Evolutionary conservation across 1,140 invertebrate species (phyloP).

Genomic region (Zaprionus capensis): DNA sequence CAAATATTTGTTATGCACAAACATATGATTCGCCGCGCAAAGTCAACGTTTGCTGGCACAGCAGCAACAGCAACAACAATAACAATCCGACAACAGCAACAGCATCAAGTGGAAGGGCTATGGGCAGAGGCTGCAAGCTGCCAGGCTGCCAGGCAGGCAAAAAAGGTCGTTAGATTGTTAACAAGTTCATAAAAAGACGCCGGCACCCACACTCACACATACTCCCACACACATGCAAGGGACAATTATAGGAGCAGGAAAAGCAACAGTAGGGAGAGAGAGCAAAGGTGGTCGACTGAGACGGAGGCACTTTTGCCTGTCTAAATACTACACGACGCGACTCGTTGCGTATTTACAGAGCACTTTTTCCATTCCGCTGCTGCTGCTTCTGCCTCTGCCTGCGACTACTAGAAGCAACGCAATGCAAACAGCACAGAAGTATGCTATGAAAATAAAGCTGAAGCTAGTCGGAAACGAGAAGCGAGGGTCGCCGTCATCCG

Average conservation of each 20-base stretch:
- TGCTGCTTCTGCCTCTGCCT: conserved; percentile 22
- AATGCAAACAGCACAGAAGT: conserved; percentile 43
- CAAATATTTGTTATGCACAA: conserved; percentile 74
- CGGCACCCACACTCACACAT: conserved; percentile 33
- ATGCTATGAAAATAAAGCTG: conserved; percentile 41
- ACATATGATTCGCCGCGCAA: conserved; percentile 67
- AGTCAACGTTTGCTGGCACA: conserved; percentile 41
- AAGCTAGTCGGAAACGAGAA: conserved; percentile 10
- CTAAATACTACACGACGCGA: conserved; percentile 70
- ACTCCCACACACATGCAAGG: conserved; percentile 18
- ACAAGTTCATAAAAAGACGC: conserved; percentile 81
- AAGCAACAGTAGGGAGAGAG: conserved; percentile 9
- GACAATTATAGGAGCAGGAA: conserved; percentile 44
- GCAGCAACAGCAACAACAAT: conserved; percentile 20
- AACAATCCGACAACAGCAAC: conserved; percentile 23
- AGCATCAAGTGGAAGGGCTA: conserved; percentile 17
- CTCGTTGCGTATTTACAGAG: conserved; percentile 74
- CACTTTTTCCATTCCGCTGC: conserved; percentile 61
- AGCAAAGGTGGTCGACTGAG: neutral
- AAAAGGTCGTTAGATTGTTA: conserved; percentile 82
- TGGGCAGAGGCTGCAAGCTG: conserved; percentile 7
- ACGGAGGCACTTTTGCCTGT: conserved; percentile 40
- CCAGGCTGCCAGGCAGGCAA: conserved; percentile 12
- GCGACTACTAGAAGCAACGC: conserved; percentile 31
- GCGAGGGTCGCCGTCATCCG: neutral